Conservation (phyloP, 2,888 invertebrate genomes). For the Melanophora roralis region DNA sequence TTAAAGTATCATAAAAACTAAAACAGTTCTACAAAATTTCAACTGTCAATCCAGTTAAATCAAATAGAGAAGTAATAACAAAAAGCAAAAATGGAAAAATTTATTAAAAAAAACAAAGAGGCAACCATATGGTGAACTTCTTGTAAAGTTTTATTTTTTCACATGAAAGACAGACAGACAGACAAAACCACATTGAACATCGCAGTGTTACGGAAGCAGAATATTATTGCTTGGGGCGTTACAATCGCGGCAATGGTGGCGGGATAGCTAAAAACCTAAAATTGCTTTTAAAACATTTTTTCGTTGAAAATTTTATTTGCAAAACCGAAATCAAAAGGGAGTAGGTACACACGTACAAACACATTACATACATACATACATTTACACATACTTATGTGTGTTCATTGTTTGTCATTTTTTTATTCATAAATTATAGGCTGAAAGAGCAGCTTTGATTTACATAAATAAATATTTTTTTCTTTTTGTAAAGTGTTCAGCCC, state of each 20-base stretch:
- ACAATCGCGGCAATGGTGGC: neutral
- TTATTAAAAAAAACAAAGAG: neutral
- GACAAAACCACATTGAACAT: neutral
- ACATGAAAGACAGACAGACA: neutral
- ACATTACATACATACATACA: no score
- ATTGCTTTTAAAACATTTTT: neutral
- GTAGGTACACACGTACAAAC: no score
- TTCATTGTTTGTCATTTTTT: no score
- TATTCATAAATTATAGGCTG: no score
- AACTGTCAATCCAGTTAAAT: conserved; percentile 42
- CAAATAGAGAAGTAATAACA: neutral
- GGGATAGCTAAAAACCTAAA: neutral
- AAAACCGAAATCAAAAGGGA: neutral
- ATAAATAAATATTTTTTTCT: no score
- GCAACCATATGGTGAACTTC: conserved; percentile 12
- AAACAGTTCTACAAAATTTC: conserved; percentile 33
- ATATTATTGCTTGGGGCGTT: neutral
- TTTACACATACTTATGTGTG: no score
- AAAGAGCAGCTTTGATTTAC: no score
- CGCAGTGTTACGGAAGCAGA: neutral
- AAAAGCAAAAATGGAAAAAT: neutral
- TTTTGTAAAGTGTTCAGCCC: no score
- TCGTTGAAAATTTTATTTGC: no score
- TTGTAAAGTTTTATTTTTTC: neutral
- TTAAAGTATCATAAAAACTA: conserved; percentile 34